Evolutionary conservation across 92 coral and sea anemone species (phyloP), one percentile per base, ranked within the genome.

Genomic region (Phenganax stokvisi): DNA sequence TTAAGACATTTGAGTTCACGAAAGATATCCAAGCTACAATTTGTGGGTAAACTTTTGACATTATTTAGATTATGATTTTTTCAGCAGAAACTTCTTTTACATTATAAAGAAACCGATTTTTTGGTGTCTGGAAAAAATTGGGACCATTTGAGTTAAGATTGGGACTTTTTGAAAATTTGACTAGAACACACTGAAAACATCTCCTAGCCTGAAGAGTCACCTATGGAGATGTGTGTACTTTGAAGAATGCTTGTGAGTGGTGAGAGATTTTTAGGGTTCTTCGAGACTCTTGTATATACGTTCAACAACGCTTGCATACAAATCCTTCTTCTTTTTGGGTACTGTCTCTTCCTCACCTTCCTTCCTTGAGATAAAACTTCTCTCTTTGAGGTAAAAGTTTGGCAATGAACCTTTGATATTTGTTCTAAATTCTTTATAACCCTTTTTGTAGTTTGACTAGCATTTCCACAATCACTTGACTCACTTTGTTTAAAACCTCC

Each of bases 341-440:
- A 37, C 47, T 37, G 47, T 5, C 5, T 37, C 47, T 37, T 37
- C 2, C 47, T 5, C 47, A 37, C 47, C 5, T 37, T 37, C 47
- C 5, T 37, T 5, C 47, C 5, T 2, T 37, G 47, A 37, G 5
- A 5, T 37, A 37, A 20, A 20, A 20, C 25, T 20, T 20, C 25
- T 78, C 31, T 2, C 51, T 62, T 60, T 60, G 68, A 8, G 83
- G 83, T 27, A 65, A 63, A 51, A 79, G 74, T 17, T 79, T 79
- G 0, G 73, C 65, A 25, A 79, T 51, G 16, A 79, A 63, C 2
- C 83, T 74, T 64, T 79, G 51, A 79, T 79, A 52, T 51, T 79
- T 17, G 61, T 16, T 9, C 83, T 73, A 51, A 79, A 54, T 52
- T 79, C 83, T 17, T 52, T 65, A 9, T 79, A 28, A 37, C 44